Conservation (phyloP, 2,113 vertebrate genomes). For the Solea senegalensis region DNA sequence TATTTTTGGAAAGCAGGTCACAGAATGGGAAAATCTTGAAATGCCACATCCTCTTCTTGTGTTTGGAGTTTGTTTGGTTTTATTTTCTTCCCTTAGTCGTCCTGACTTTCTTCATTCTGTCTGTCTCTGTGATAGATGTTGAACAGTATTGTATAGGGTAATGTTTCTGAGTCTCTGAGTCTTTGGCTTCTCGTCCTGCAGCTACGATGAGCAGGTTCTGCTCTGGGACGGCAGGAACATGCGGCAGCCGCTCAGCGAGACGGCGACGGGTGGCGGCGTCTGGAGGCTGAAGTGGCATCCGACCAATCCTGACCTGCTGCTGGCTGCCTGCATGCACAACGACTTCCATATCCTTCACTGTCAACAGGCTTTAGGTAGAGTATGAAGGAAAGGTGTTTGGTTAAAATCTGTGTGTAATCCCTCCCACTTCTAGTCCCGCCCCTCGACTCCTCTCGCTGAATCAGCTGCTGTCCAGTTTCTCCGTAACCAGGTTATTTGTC, state of each 20-base stretch:
- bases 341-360: conserved; percentile 91
- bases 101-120: no score
- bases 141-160: no score
- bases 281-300: conserved; percentile 98
- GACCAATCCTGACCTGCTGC: conserved; percentile 79
- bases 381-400: neutral
- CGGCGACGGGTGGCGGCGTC: conserved; percentile 85
- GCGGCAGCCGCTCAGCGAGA: conserved; percentile 85
- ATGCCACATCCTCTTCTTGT: no score
- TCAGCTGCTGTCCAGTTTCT: no score
- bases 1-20: no score
- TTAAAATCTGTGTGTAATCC: neutral
- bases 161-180: neutral
- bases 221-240: conserved; percentile 93
- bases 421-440: no score
- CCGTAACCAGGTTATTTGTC: neutral
- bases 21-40: no score
- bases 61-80: no score
- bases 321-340: conserved; percentile 94
- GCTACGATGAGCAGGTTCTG: conserved; percentile 92
- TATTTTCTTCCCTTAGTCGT: no score
- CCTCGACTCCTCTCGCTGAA: no score
- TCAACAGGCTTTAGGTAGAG: conserved; percentile 79
- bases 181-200: conserved; percentile 51
- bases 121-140: no score